phyloP scores from a whole-genome alignment of 2,888 invertebrate species.

The Apotomis capreana region DNA sequence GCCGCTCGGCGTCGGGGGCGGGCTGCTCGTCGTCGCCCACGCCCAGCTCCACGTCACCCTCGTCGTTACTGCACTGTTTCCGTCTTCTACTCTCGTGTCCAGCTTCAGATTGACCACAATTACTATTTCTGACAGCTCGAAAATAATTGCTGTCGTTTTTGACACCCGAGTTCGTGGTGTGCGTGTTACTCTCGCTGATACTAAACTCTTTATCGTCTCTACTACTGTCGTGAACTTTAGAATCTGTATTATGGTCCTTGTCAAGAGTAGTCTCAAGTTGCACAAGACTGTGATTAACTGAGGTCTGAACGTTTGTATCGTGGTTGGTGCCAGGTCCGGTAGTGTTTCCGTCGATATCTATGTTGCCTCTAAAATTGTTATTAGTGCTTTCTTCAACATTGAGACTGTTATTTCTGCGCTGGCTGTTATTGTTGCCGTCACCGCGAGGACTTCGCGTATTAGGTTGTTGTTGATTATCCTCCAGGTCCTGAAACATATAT shows the following conservation, averaged over 20 bases:
- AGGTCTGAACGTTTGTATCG: neutral
- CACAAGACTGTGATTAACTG: neutral
- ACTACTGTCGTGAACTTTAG: neutral
- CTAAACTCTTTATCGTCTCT: neutral
- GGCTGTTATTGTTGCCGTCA: conserved; percentile 8
- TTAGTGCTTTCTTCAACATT: neutral
- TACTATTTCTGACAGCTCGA: neutral
- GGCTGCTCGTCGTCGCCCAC: conserved; percentile 57
- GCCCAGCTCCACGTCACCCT: conserved; percentile 13
- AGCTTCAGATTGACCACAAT: neutral
- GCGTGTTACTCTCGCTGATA: neutral
- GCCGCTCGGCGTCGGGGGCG: conserved; percentile 62
- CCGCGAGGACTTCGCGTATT: neutral
- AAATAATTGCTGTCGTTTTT: conserved; percentile 7
- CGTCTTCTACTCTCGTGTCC: neutral
- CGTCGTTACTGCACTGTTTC: neutral
- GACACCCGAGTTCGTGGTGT: neutral
- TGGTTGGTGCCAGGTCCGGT: too few relatives aligned
- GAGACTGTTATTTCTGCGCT: neutral
- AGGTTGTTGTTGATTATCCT: neutral
- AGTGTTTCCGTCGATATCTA: neutral
- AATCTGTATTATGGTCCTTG: neutral
- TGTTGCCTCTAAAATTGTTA: neutral
- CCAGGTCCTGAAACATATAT: conserved; percentile 5
- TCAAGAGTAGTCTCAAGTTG: neutral